These are phyloP conservation scores for Epinotia nisella DNA, from an alignment of 2,888 invertebrate genomes.

Conservation along the genomic window DNA sequence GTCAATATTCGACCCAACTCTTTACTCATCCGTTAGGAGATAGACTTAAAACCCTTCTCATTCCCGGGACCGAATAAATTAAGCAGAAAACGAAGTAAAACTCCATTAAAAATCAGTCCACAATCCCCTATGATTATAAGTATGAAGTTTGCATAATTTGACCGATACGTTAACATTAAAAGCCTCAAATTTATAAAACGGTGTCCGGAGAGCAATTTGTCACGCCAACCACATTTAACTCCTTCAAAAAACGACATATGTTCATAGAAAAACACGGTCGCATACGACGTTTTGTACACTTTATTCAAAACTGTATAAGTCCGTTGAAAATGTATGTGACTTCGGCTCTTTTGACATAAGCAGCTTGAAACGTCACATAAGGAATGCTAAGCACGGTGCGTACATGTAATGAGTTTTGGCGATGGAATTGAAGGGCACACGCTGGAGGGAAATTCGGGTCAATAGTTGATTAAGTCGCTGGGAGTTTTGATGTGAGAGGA, in stretches of 20 bases:
- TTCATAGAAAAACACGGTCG: neutral
- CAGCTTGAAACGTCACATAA: conserved; percentile 1
- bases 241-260: neutral
- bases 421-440: conserved; percentile 5
- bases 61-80: neutral
- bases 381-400: conserved; percentile 25
- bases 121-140: neutral
- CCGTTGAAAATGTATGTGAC: neutral
- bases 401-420: conserved; percentile 35
- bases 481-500: neutral
- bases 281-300: neutral
- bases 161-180: conserved; percentile 10
- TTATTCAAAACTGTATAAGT: neutral
- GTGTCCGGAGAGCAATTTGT: conserved; percentile 35
- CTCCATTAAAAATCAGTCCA: conserved; percentile 2
- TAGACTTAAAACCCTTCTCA: neutral
- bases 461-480: conserved; percentile 20
- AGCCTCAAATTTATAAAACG: conserved; percentile 36
- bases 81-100: neutral
- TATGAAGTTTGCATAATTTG: conserved; percentile 8
- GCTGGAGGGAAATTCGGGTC: conserved; percentile 16
- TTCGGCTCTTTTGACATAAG: neutral
- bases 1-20: neutral
- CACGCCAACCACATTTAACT: neutral
- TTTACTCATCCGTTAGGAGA: neutral